Evolutionary conservation across 2,888 invertebrate genomes (phyloP).

Genomic region (Orchestes rusci): DNA sequence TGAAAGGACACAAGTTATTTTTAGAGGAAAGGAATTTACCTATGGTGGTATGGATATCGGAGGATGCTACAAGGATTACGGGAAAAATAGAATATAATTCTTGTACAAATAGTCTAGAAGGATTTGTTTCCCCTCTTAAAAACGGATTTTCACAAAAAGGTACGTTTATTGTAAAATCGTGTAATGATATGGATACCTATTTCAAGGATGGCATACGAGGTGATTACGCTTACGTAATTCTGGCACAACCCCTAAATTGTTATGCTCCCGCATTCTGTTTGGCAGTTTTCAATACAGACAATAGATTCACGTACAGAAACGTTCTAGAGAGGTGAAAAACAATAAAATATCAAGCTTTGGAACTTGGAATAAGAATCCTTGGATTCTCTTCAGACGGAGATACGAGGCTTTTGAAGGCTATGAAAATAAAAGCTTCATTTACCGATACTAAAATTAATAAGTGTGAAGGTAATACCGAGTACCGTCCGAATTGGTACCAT

Average conservation of each 20-base stretch:
- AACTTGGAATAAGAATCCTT: slow-evolving; percentile 13
- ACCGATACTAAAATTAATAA: not conserved
- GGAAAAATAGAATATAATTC: slow-evolving; percentile 1
- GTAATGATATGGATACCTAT: slow-evolving; percentile 1
- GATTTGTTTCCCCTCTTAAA: not conserved
- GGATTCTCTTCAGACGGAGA: slow-evolving; percentile 12
- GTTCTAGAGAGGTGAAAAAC: slow-evolving; percentile 3
- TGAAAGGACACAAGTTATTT: slow-evolving; percentile 1
- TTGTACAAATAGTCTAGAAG: not conserved
- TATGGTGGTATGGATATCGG: slow-evolving; percentile 7
- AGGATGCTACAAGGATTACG: slow-evolving; percentile 4
- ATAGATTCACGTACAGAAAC: slow-evolving; percentile 5
- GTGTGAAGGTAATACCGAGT: not conserved
- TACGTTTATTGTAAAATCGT: slow-evolving; percentile 1
- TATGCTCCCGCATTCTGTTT: slow-evolving; percentile 10
- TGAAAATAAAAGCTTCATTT: slow-evolving; percentile 8
- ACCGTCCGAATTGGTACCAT: slow-evolving; percentile 9
- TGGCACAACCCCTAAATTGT: slow-evolving; percentile 8
- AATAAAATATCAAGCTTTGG: slow-evolving; percentile 3
- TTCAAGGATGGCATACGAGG: not conserved
- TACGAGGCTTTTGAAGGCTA: slow-evolving; percentile 11
- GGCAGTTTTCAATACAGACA: slow-evolving; percentile 8
- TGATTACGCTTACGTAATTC: slow-evolving; percentile 9
- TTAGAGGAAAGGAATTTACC: slow-evolving; percentile 4
- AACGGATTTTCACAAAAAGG: slow-evolving; percentile 3